Evolutionary conservation across 2,888 invertebrate genomes (phyloP).

Genomic region (Ashinkailepas kermadecensis): DNA sequence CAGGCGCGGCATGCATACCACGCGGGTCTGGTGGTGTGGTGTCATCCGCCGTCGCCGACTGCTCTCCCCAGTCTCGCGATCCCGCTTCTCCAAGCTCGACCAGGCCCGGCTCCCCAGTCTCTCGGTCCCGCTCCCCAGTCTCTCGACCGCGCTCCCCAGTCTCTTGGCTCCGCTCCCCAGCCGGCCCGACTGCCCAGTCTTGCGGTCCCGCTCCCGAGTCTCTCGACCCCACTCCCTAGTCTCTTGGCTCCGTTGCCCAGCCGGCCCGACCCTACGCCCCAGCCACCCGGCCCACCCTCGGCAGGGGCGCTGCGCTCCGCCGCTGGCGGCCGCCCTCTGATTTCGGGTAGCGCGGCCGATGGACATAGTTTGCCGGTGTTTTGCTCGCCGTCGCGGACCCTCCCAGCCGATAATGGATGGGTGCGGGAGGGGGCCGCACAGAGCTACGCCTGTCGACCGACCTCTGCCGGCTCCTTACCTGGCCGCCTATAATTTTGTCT

Average conservation of each 20-base stretch:
- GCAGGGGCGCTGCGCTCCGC: no score
- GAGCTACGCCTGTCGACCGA: neutral
- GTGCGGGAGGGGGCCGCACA: neutral
- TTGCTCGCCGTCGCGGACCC: neutral
- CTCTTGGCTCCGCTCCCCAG: no score
- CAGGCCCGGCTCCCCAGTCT: no score
- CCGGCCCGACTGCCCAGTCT: no score
- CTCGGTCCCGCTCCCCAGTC: no score
- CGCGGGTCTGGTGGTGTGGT: neutral
- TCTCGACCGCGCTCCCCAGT: no score
- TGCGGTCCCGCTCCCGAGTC: no score
- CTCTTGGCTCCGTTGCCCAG: neutral
- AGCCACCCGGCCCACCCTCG: neutral
- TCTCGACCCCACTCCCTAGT: no score
- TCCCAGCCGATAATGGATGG: slow-evolving; percentile 4
- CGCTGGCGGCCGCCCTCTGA: neutral
- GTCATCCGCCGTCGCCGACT: no score
- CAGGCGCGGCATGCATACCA: neutral
- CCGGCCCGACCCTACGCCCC: neutral
- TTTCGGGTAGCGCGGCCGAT: neutral
- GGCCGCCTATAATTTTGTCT: neutral
- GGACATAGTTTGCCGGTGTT: slow-evolving; percentile 1
- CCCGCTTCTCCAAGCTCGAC: no score
- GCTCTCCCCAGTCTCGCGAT: no score
- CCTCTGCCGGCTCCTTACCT: neutral